Conservation (phyloP, 1,140 invertebrate species). For the Drosophila leontia region DNA sequence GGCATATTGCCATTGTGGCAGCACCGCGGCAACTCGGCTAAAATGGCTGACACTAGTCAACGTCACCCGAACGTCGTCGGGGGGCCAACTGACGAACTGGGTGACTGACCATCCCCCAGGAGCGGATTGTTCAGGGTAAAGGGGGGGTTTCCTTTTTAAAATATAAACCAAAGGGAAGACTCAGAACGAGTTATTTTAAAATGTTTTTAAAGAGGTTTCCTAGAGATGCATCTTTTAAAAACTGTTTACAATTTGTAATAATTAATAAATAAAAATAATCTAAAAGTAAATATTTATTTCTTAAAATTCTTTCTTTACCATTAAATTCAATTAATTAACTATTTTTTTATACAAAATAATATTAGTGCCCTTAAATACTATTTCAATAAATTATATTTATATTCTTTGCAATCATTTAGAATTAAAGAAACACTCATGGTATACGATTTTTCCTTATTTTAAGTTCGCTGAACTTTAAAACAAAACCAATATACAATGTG, state of each 20-base stretch:
- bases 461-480: not conserved
- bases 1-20: slow-evolving; percentile 72
- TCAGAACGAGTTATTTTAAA: not conserved
- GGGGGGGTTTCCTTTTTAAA: not conserved
- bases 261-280: too few relatives aligned
- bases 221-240: not conserved
- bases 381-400: too few relatives aligned
- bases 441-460: not conserved
- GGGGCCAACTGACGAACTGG: slow-evolving; percentile 60
- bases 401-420: too few relatives aligned
- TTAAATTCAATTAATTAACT: too few relatives aligned
- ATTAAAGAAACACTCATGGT: not conserved
- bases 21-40: slow-evolving; percentile 37
- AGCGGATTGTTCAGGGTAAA: slow-evolving; percentile 18
- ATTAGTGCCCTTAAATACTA: too few relatives aligned
- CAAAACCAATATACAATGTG: not conserved
- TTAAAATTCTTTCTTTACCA: too few relatives aligned
- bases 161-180: not conserved
- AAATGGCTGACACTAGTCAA: slow-evolving; percentile 74
- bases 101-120: slow-evolving; percentile 55
- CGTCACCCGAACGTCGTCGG: slow-evolving; percentile 34
- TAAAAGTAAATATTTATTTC: too few relatives aligned
- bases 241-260: not conserved
- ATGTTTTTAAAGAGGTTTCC: not conserved
- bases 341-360: too few relatives aligned